Percentiles rank a stretch among this genome's conserved stretches.
phyloP scores from a whole-genome alignment of 2,888 invertebrate genomes.

The Thysanoteuthis rhombus region DNA sequence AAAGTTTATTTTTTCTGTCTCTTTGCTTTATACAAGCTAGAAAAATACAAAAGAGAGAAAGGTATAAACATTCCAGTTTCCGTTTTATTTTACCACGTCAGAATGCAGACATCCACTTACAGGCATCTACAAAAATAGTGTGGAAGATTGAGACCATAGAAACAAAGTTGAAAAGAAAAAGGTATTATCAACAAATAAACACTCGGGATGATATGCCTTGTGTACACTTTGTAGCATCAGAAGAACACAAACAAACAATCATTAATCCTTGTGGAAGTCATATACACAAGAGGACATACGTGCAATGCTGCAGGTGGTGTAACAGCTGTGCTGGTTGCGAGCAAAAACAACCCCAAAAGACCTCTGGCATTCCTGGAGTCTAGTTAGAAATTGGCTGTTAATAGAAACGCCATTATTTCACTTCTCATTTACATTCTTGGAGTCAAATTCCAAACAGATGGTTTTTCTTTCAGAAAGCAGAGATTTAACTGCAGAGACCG shows the following conservation, averaged over 20 bases:
- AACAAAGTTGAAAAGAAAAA: not conserved
- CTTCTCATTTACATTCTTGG: not conserved
- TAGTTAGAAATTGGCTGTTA: not conserved
- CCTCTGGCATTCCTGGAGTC: not conserved
- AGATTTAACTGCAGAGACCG: no score
- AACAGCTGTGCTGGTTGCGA: not conserved
- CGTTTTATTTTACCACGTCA: not conserved
- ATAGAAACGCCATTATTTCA: not conserved
- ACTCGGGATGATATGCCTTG: not conserved
- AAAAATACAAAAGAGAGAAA: not conserved
- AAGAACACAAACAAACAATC: not conserved
- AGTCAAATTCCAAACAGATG: not conserved
- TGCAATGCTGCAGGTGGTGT: not conserved
- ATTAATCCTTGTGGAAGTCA: not conserved
- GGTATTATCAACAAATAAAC: not conserved
- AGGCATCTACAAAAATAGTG: not conserved
- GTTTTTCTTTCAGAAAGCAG: not conserved
- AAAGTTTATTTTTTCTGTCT: not conserved
- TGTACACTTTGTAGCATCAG: not conserved
- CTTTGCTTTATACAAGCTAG: not conserved
- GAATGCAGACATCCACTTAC: not conserved
- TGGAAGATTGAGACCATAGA: not conserved
- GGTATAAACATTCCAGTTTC: not conserved
- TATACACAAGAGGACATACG: not conserved
- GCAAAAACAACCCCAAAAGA: conserved; percentile 12